These are phyloP conservation scores for Bemisia tabaci DNA, from an alignment of 1,140 invertebrate genomes.

Conservation along the genomic window DNA sequence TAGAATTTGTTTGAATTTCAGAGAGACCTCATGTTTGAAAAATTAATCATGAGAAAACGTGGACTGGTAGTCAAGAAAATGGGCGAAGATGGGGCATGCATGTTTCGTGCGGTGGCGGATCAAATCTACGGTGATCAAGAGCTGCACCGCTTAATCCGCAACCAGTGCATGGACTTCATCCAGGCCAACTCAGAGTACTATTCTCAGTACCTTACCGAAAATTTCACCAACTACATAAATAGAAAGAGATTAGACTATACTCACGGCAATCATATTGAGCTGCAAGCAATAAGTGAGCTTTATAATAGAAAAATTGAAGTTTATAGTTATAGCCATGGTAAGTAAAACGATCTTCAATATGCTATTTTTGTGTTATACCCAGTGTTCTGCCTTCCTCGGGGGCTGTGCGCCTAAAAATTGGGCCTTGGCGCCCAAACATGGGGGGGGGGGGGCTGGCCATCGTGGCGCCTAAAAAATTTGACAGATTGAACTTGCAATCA, in stretches of 20 bases:
- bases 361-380: background rate
- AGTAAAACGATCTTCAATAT: background rate
- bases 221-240: conserved; percentile 74
- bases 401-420: too few species aligned
- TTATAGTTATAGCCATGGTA: conserved; percentile 74
- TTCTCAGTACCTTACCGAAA: conserved; percentile 86
- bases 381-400: too few species aligned
- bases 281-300: conserved; percentile 86
- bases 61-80: conserved; percentile 78
- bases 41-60: conserved; percentile 48
- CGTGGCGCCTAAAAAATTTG: too few species aligned
- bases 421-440: too few species aligned
- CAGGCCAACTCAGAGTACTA: conserved; percentile 81
- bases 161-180: conserved; percentile 88
- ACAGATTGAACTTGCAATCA: too few species aligned
- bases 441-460: too few species aligned
- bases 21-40: conserved; percentile 53
- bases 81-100: conserved; percentile 83
- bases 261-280: conserved; percentile 89
- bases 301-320: conserved; percentile 88
- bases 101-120: conserved; percentile 83
- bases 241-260: conserved; percentile 62
- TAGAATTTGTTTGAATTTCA: too few species aligned
- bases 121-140: conserved; percentile 90
- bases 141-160: conserved; percentile 71